A percentile compares a stretch with the other conserved stretches of the same genome.
Conservation (phyloP, 2,113 vertebrate species). For the Apodemus sylvaticus region DNA sequence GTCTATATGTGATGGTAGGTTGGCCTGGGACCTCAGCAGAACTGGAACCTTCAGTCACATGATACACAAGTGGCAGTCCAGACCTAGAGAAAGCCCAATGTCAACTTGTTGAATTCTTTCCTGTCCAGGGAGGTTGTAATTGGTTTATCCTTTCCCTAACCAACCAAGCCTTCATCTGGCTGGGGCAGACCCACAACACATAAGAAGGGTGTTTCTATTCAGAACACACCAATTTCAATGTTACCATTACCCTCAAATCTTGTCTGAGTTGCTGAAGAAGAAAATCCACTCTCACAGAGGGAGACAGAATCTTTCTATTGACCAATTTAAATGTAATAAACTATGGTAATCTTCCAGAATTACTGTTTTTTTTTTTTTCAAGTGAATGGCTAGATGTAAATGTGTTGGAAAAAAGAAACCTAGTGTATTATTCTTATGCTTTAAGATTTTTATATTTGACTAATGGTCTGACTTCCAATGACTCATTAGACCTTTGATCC, state of each 20-base stretch:
- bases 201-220: background rate
- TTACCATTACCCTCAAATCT: background rate
- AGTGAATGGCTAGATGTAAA: background rate
- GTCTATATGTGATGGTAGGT: background rate
- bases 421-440: background rate
- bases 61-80: background rate
- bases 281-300: background rate
- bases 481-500: background rate
- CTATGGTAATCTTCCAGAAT: background rate
- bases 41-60: background rate
- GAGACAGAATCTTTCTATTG: background rate
- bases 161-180: background rate
- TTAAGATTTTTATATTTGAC: background rate
- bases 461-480: background rate
- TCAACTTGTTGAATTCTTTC: background rate
- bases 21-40: background rate
- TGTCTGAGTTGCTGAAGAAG: background rate
- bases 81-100: background rate
- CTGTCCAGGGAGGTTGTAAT: background rate
- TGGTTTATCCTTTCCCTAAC: background rate
- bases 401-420: background rate
- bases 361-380: background rate
- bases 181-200: background rate
- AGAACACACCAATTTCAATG: background rate
- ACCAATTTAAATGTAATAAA: background rate